Evolutionary conservation across 2,113 vertebrate genomes (phyloP), one percentile per base, ranked within the genome.

Genomic region (Malurus elegans): DNA sequence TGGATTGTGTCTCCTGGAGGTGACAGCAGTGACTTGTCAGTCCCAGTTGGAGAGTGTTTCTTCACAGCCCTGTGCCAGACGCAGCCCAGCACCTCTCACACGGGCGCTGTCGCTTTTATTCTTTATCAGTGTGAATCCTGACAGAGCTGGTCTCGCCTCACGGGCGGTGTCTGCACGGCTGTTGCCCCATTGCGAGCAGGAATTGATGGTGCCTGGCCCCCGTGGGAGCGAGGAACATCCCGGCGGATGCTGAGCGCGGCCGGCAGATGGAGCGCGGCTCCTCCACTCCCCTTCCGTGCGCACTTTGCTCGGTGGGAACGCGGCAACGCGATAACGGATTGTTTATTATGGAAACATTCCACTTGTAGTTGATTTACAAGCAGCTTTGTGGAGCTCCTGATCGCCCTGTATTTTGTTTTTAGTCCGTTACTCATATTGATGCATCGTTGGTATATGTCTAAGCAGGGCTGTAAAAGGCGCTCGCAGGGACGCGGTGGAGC

Each of bases 321-420:
- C 73, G 79, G 86, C 73, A 25, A 14, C 7, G 40, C 51, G 69
- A 95, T 93, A 95, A 78, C 31, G 23, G 65, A 21, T 62, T 96
- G 94, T 94, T 96, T 95, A 31, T 92, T 74, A n/a, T 95, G 97
- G 96, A 96, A 96, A 94, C 79, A 60, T 42, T 93, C 91, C 95
- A 44, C 79, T 84, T 81, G 2, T 14, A 11, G 79, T 32, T 92
- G 93, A 94, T 96, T 96, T 96, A 93, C 82, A 96, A 62, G 91
- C 96, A 89, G 92, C 76, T 93, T 62, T 45, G 78, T 36, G 73
- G 76, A 83, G 90, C 82, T 95, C 89, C 95, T 75, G 94, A 81
- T 89, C 3, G 3, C 91, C 66, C 87, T 8, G 71, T 81, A 20
- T 66, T 96, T 89, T 96, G 89, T 8, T 87, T 95, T 89, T 34